Base-by-base conservation (phyloP, 2,888 invertebrate species). In the Coelinius sp. region DNA sequence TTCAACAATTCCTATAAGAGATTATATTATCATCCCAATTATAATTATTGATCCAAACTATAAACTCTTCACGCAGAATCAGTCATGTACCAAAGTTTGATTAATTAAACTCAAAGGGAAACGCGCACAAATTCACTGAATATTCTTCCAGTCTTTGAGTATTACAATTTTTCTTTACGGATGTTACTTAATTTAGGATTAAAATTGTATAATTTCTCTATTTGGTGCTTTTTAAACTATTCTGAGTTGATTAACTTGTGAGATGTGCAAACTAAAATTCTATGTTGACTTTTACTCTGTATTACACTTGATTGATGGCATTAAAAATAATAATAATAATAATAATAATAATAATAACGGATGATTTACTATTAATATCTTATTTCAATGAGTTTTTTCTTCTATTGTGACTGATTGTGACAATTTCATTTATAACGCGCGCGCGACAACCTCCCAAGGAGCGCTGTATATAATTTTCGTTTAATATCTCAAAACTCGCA, bases 61-160 rank as follows among this genome's bases (percentile, higher is more conserved):
- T 8, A 17, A 49, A 49, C 46, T 49, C 46, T 12, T 41, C 41
- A 1, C 41, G n/a, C n/a, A 41, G 12, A 41, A 41, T 68, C 71
- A 67, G 67, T 68, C n/a, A n/a, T n/a, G n/a, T 72, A 72, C 71
- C 71, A 72, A 72, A 72, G 71, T 72, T 72, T 53, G 63, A 63
- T 52, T 53, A 52, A 63, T 52, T 20, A 72, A 68, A 68, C 67
- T 22, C 63, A 63, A 41, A 7, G 22, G 17, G 12, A 35, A 38
- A n/a, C 12, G 22, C 31, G 27, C 41, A 17, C 1, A n/a, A 49
- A 22, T 49, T 22, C 20, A 22, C 20, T 17, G 20, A 20, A 22
- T 52, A 1, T 6, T 10, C 31, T 31, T 10, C 17, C 59, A 59
- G 35, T 31, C 24, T 64, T 64, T 17, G 12, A 41, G 41, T 41